Conservation (phyloP, 2,797 vertebrate genomes). For the Sebastes itinus region DNA sequence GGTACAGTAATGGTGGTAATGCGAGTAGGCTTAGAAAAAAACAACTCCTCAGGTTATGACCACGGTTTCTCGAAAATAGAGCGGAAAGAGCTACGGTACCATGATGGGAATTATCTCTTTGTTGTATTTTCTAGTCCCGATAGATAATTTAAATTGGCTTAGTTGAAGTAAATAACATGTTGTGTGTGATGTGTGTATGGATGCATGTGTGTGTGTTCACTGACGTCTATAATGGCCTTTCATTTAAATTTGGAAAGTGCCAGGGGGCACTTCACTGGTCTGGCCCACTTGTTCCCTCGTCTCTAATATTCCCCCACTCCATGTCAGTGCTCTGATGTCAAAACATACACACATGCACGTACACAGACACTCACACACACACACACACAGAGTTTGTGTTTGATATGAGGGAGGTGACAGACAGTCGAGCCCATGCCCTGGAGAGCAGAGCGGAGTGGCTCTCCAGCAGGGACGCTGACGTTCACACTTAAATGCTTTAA, state of each 20-base stretch:
- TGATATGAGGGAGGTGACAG: slow-evolving; percentile 78
- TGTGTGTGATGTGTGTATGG: neutral
- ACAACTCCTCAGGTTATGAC: slow-evolving; percentile 44
- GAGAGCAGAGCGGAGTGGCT: slow-evolving; percentile 79
- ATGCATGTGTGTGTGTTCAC: neutral
- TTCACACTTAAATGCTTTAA: slow-evolving; percentile 88
- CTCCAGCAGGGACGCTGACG: slow-evolving; percentile 82
- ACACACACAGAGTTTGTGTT: slow-evolving; percentile 56
- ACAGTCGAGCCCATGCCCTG: slow-evolving; percentile 52
- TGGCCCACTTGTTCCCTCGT: slow-evolving; percentile 67
- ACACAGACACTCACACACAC: neutral
- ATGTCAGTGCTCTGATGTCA: slow-evolving; percentile 43
- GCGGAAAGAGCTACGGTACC: slow-evolving; percentile 10
- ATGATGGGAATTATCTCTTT: slow-evolving; percentile 22
- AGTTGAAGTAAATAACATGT: slow-evolving; percentile 16
- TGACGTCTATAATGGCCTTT: slow-evolving; percentile 57
- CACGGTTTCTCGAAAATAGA: slow-evolving; percentile 29
- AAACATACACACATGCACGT: slow-evolving; percentile 37
- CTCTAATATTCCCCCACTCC: slow-evolving; percentile 47
- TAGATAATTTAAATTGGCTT: neutral
- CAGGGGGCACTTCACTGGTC: slow-evolving; percentile 49
- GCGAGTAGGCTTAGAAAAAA: slow-evolving; percentile 38
- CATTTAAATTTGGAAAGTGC: slow-evolving; percentile 70
- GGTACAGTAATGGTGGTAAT: slow-evolving; percentile 61
- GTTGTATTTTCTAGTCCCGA: slow-evolving; percentile 12